Evolutionary conservation across 1,140 invertebrate species (phyloP).

Genomic region (Cyrtorhinus lividipennis): DNA sequence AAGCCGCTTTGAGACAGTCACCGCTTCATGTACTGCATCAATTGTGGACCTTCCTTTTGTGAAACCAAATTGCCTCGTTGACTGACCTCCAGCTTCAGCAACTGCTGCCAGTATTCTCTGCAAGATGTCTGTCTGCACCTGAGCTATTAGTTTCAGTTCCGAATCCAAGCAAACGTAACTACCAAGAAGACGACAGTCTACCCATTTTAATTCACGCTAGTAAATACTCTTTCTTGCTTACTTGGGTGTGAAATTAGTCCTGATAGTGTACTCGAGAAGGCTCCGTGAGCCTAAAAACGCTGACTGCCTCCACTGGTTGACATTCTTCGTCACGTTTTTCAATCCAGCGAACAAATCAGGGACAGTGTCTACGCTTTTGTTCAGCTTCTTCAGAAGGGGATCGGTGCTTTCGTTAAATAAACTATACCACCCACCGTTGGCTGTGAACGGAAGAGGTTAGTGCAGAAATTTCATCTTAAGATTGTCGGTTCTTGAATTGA

Average conservation of each 20-base stretch:
- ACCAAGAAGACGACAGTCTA: no score
- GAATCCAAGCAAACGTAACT: no score
- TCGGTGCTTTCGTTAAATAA: conserved; percentile 46
- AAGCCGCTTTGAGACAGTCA: background rate
- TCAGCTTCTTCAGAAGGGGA: conserved; percentile 36
- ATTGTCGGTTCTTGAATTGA: no score
- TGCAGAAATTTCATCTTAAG: no score
- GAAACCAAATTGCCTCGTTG: conserved; percentile 26
- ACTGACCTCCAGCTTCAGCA: conserved; percentile 18
- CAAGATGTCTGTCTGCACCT: no score
- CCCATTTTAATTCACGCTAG: no score
- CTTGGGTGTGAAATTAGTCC: conserved; percentile 47
- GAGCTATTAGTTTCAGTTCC: no score
- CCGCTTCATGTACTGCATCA: conserved; percentile 22
- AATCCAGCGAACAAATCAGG: conserved; percentile 44
- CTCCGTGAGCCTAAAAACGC: conserved; percentile 52
- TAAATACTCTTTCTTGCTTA: conserved; percentile 23
- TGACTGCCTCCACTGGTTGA: conserved; percentile 37
- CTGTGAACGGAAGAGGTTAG: conserved; percentile 30
- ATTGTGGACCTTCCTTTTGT: conserved; percentile 23
- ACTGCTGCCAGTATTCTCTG: conserved; percentile 21
- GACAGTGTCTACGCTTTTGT: conserved; percentile 48
- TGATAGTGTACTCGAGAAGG: conserved; percentile 48
- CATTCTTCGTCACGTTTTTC: conserved; percentile 46
- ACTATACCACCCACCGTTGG: conserved; percentile 50